phyloP scores from a whole-genome alignment of 2,797 vertebrate species.

The Pangasius djambal region DNA sequence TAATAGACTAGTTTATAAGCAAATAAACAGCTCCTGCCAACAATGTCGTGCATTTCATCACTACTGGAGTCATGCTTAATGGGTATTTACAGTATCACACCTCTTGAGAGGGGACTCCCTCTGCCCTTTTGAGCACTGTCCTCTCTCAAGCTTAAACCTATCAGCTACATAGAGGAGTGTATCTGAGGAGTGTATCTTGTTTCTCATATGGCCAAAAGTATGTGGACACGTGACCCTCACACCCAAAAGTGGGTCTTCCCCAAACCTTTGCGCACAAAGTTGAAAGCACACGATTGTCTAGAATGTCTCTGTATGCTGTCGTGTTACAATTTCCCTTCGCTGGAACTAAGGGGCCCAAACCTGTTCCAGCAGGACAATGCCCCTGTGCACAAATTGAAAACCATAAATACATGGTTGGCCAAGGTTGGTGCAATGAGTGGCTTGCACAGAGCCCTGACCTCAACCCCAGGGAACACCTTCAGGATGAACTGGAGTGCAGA shows the following conservation, averaged over 20 bases:
- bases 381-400: neutral
- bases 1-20: constrained; percentile 30
- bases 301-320: neutral
- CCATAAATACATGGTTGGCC: neutral
- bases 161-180: neutral
- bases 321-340: neutral
- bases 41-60: neutral
- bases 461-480: neutral
- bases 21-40: constrained; percentile 16
- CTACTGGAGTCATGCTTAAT: constrained; percentile 8
- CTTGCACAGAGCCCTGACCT: neutral
- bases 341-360: neutral
- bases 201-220: neutral
- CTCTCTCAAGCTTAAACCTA: constrained; percentile 31
- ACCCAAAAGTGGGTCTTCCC: neutral
- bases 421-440: neutral
- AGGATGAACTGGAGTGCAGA: neutral
- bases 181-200: neutral
- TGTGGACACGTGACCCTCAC: neutral
- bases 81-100: constrained; percentile 21
- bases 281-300: neutral
- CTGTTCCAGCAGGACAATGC: neutral
- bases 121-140: neutral
- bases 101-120: neutral
- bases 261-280: neutral